Conservation (phyloP, 92 coral and sea anemone species). For the Palythoa caribaeorum region DNA sequence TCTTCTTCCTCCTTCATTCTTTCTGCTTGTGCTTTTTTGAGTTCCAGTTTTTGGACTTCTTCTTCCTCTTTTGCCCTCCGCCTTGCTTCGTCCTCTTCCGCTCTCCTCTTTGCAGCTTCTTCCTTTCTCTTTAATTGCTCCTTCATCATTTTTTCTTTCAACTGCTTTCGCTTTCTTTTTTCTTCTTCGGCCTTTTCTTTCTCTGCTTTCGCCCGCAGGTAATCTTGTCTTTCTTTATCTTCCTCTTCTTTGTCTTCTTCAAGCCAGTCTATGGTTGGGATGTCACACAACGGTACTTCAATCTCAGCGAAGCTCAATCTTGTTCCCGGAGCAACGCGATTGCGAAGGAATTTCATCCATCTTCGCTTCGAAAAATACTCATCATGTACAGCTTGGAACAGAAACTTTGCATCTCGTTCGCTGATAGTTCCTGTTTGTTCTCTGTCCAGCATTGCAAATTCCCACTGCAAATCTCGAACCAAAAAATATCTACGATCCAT, state of each 20-base stretch:
- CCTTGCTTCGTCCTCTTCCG: conserved; percentile 79
- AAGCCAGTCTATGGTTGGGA: conserved; percentile 94
- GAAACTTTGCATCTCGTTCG: conserved; percentile 90
- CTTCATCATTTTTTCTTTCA: conserved; percentile 64
- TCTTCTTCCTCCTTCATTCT: conserved; percentile 70
- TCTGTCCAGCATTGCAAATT: conserved; percentile 94
- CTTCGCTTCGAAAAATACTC: conserved; percentile 94
- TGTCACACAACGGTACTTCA: conserved; percentile 94
- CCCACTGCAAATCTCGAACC: conserved; percentile 95
- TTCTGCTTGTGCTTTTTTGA: conserved; percentile 62
- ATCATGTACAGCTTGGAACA: conserved; percentile 97
- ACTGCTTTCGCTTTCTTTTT: conserved; percentile 38
- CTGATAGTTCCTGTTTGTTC: conserved; percentile 92
- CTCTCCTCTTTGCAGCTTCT: conserved; percentile 71
- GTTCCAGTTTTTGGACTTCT: conserved; percentile 58
- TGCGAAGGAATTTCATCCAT: conserved; percentile 90
- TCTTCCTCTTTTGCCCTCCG: conserved; percentile 80
- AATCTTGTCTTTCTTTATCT: conserved; percentile 81
- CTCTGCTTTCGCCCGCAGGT: conserved; percentile 64
- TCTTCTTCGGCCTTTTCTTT: conserved; percentile 49
- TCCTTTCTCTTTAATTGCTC: conserved; percentile 73
- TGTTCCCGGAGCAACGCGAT: conserved; percentile 95
- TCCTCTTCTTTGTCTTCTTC: conserved; percentile 94
- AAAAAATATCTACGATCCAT: conserved; percentile 97
- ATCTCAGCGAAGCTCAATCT: conserved; percentile 97